phyloP scores from a whole-genome alignment of 2,797 vertebrate species.

The Coracias cyanogaster region DNA sequence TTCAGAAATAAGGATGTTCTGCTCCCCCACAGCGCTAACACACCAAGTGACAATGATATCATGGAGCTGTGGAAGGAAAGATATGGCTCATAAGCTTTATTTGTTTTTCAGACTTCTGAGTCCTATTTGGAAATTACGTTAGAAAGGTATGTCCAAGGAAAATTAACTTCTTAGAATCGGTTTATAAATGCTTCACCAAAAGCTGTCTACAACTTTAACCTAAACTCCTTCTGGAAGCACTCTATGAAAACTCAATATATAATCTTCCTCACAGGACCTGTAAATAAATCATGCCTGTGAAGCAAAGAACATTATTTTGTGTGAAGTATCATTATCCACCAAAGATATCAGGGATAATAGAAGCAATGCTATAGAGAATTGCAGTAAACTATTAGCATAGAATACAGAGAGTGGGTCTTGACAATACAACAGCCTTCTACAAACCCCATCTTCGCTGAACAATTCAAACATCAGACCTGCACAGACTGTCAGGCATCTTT shows the following conservation, averaged over 20 bases:
- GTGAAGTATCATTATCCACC: neutral
- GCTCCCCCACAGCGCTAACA: neutral
- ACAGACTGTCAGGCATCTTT: neutral
- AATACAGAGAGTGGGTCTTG: neutral
- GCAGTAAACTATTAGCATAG: neutral
- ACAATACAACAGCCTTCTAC: neutral
- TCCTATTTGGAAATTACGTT: neutral
- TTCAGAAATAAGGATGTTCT: neutral
- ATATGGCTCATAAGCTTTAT: neutral
- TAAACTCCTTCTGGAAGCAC: neutral
- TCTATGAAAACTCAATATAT: neutral
- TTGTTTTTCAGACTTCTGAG: conserved; percentile 3
- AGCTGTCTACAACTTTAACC: neutral
- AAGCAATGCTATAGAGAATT: neutral
- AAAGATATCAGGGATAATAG: neutral
- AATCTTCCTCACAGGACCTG: neutral
- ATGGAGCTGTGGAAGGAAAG: neutral
- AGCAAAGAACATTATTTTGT: neutral
- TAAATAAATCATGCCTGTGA: neutral
- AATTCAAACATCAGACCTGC: neutral
- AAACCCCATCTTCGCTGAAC: neutral
- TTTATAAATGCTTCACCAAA: neutral
- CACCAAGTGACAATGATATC: neutral
- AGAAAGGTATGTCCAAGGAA: neutral
- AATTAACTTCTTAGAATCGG: neutral